Evolutionary conservation across 2,888 invertebrate species (phyloP).

Genomic region (Sminthurinus aureus): DNA sequence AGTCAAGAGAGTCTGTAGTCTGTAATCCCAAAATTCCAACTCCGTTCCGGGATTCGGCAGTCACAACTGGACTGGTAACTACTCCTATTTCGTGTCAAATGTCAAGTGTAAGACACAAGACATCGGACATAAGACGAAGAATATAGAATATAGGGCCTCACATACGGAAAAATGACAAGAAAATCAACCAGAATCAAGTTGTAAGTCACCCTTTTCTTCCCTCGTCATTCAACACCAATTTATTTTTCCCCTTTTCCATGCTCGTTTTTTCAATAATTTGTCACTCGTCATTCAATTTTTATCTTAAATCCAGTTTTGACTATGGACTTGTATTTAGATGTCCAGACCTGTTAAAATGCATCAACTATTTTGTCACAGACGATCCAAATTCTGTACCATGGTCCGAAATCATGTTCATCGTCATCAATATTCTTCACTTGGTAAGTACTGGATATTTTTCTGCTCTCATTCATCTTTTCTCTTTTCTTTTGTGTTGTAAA

Average conservation of each 20-base stretch:
- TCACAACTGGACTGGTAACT: no score
- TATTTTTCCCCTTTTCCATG: background rate
- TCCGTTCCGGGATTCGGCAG: no score
- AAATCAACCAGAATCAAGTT: no score
- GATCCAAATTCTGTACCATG: conserved; percentile 15
- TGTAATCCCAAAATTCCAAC: no score
- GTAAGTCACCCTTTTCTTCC: background rate
- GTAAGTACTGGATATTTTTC: background rate
- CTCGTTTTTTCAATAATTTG: background rate
- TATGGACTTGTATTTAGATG: background rate
- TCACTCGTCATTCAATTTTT: background rate
- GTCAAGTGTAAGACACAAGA: no score
- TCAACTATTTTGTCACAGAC: conserved; percentile 7
- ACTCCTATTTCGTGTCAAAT: no score
- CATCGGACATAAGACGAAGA: background rate
- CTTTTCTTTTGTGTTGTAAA: background rate
- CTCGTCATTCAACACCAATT: background rate
- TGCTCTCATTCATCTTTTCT: background rate
- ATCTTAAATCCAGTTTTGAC: background rate
- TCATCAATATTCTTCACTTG: conserved; percentile 22
- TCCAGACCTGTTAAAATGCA: background rate
- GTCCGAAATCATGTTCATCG: conserved; percentile 21
- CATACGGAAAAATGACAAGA: no score
- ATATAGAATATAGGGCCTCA: background rate
- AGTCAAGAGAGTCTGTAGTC: no score